phyloP scores from a whole-genome alignment of 2,797 vertebrate genomes.

The Myotis pilosus region DNA sequence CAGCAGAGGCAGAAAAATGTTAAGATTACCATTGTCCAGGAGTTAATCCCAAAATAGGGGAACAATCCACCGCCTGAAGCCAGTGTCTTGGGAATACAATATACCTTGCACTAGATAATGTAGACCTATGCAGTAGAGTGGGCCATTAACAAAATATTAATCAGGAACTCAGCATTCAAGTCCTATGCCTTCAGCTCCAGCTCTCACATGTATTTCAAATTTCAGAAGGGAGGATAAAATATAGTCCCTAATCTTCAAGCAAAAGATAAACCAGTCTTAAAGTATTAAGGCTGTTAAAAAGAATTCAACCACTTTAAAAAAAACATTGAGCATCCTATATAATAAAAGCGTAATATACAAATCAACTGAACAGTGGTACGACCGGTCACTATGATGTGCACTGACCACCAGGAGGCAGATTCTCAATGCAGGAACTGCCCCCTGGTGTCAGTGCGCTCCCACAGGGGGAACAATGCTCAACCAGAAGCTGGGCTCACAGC shows the following conservation, averaged over 20 bases:
- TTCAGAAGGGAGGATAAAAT: conserved; percentile 8
- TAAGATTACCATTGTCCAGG: background rate
- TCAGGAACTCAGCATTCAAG: background rate
- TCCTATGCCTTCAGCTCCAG: background rate
- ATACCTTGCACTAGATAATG: background rate
- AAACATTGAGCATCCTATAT: background rate
- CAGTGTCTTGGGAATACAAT: background rate
- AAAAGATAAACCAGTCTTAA: background rate
- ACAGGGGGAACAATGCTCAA: too few species aligned
- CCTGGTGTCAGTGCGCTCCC: too few species aligned
- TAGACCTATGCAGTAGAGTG: background rate
- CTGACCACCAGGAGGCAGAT: too few species aligned
- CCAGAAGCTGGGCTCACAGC: too few species aligned
- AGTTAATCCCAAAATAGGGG: background rate
- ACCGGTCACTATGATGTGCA: too few species aligned
- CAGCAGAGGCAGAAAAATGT: background rate
- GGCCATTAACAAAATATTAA: background rate
- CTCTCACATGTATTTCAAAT: background rate
- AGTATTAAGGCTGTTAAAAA: background rate
- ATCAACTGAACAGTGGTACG: too few species aligned
- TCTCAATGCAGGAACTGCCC: too few species aligned
- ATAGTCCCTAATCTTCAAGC: background rate
- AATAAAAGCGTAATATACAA: too few species aligned
- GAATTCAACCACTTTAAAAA: background rate
- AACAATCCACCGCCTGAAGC: background rate